A percentile compares a stretch with the other conserved stretches of the same genome.
phyloP scores from a whole-genome alignment of 1,140 invertebrate genomes.

The Anoplolepis gracilipes region DNA sequence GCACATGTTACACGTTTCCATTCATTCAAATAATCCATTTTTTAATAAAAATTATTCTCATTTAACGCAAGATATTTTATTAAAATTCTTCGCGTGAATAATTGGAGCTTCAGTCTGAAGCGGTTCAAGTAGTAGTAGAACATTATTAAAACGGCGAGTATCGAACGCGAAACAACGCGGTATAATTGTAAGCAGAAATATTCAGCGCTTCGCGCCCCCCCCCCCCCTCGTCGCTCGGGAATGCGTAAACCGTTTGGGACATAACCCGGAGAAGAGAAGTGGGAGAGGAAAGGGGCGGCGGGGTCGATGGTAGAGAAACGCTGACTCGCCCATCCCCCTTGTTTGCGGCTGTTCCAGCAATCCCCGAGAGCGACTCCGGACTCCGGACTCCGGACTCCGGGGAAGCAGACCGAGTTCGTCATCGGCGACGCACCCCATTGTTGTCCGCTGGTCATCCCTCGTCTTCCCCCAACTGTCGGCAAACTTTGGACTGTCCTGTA shows the following conservation, averaged over 20 bases:
- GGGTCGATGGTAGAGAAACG: conserved; percentile 73
- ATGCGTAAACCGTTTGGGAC: conserved; percentile 53
- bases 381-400: conserved; percentile 58
- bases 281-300: neutral
- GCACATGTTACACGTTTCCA: neutral
- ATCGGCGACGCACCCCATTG: conserved; percentile 58
- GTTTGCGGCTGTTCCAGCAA: conserved; percentile 76
- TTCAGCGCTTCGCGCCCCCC: conserved; percentile 22
- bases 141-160: conserved; percentile 42
- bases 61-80: neutral
- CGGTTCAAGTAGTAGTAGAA: neutral
- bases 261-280: neutral
- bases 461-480: conserved; percentile 69
- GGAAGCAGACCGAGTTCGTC: conserved; percentile 65
- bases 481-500: conserved; percentile 69
- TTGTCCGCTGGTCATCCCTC: conserved; percentile 69
- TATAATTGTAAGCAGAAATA: conserved; percentile 57
- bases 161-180: conserved; percentile 34
- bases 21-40: neutral
- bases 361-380: conserved; percentile 40
- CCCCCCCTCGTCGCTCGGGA: conserved; percentile 24
- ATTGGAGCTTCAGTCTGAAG: conserved; percentile 21
- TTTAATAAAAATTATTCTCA: conserved; percentile 22
- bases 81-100: neutral
- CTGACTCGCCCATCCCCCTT: conserved; percentile 81